Evolutionary conservation across 1,140 invertebrate genomes (phyloP).

Genomic region (Drosophila insularis): DNA sequence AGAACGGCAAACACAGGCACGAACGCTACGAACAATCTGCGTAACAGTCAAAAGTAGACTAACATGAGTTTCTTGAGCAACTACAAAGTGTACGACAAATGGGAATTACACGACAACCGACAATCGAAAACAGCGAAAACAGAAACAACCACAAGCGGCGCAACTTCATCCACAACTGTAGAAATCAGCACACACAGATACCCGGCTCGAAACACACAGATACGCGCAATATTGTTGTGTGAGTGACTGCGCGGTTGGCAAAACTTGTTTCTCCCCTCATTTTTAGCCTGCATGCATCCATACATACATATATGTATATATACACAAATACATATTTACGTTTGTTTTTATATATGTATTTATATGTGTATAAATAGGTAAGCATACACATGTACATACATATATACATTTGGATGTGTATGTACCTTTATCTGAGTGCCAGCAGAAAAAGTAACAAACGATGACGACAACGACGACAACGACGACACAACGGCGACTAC

Average conservation of each 20-base stretch:
- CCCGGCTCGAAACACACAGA: background rate
- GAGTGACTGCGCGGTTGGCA: constrained; percentile 34
- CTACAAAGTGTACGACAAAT: constrained; percentile 83
- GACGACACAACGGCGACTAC: constrained; percentile 37
- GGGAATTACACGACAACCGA: constrained; percentile 82
- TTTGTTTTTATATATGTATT: constrained; percentile 17
- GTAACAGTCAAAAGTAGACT: constrained; percentile 83
- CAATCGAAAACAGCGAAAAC: constrained; percentile 77
- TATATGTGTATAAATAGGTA: background rate
- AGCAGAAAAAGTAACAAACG: constrained; percentile 68
- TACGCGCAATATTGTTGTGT: constrained; percentile 1
- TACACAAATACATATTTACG: background rate
- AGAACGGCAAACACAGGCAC: constrained; percentile 43
- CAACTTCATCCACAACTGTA: constrained; percentile 30
- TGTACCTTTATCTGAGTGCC: constrained; percentile 38
- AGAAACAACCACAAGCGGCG: constrained; percentile 52
- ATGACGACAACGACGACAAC: constrained; percentile 37
- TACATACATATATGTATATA: background rate
- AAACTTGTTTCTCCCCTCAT: constrained; percentile 69
- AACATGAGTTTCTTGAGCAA: constrained; percentile 83
- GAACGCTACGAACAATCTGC: constrained; percentile 81
- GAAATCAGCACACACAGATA: constrained; percentile 37
- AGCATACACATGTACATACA: constrained; percentile 25
- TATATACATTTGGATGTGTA: constrained; percentile 23
- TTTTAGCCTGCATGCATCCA: constrained; percentile 8